Percentiles rank a stretch among this genome's conserved stretches.
phyloP scores from a whole-genome alignment of 1,140 invertebrate genomes.

The Agraylea sexmaculata region DNA sequence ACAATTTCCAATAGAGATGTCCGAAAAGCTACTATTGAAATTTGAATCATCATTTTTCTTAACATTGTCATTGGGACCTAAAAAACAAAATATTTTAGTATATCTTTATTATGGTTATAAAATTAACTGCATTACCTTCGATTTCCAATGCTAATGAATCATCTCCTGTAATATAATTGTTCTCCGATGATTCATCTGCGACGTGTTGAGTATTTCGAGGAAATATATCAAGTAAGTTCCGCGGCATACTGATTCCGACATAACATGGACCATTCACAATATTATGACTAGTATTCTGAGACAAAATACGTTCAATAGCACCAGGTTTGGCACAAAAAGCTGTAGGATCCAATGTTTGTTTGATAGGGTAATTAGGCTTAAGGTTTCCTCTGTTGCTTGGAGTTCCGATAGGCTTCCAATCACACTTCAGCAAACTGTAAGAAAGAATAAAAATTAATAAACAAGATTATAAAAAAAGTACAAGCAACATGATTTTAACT shows the following conservation, averaged over 20 bases:
- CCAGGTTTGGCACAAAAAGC: no score
- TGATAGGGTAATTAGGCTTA: no score
- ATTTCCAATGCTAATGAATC: conserved; percentile 14
- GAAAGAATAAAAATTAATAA: not conserved
- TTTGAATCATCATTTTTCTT: conserved; percentile 21
- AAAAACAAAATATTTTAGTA: conserved; percentile 4
- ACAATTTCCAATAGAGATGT: conserved; percentile 22
- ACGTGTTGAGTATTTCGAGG: conserved; percentile 31
- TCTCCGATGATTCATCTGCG: conserved; percentile 7
- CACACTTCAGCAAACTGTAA: conserved; percentile 32
- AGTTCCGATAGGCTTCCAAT: conserved; percentile 32
- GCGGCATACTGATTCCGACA: conserved; percentile 69
- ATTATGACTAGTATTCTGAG: not conserved
- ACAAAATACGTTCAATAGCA: not conserved
- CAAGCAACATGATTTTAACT: not conserved
- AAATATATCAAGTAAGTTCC: conserved; percentile 55
- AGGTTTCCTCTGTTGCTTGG: no score
- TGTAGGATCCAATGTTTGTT: no score
- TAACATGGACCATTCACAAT: conserved; percentile 39
- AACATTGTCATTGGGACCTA: conserved; percentile 9
- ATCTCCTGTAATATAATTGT: conserved; percentile 12
- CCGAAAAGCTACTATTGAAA: conserved; percentile 19
- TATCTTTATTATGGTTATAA: not conserved
- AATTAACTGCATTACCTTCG: conserved; percentile 10
- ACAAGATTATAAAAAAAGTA: not conserved